Conservation (phyloP, 1,140 invertebrate genomes). For the Camponotus pennsylvanicus region DNA sequence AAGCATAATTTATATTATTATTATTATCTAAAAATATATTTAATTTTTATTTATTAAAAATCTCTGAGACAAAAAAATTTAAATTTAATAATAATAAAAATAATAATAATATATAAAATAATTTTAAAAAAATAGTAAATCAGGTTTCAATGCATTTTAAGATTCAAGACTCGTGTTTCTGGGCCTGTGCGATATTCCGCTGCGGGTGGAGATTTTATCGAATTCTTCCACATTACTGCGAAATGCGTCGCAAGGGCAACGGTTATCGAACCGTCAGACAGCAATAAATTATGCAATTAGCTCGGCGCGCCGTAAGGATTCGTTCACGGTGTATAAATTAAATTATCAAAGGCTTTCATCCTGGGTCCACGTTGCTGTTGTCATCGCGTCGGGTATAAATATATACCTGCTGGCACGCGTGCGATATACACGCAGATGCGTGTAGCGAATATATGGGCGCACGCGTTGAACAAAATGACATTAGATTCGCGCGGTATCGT, state of each 20-base stretch:
- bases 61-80: too few relatives aligned
- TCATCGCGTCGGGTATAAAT: slow-evolving; percentile 66
- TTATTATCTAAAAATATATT: neutral
- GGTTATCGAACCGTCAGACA: slow-evolving; percentile 59
- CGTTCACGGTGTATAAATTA: slow-evolving; percentile 69
- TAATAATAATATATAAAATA: too few relatives aligned
- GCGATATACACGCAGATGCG: slow-evolving; percentile 26
- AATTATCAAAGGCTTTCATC: slow-evolving; percentile 73
- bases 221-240: slow-evolving; percentile 56
- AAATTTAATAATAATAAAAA: too few relatives aligned
- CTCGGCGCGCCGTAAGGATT: slow-evolving; percentile 56
- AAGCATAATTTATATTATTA: neutral
- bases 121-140: neutral
- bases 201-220: neutral
- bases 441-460: neutral
- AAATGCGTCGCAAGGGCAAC: slow-evolving; percentile 23
- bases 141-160: neutral
- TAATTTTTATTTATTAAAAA: too few relatives aligned
- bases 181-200: neutral
- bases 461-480: slow-evolving; percentile 17
- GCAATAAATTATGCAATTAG: slow-evolving; percentile 79
- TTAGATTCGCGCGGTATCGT: slow-evolving; percentile 27
- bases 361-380: slow-evolving; percentile 63
- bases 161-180: neutral
- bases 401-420: slow-evolving; percentile 26